A percentile compares a stretch with the other conserved stretches of the same genome.
Conservation (phyloP, 2,113 vertebrate species). For the Phylloscopus trochiloides region DNA sequence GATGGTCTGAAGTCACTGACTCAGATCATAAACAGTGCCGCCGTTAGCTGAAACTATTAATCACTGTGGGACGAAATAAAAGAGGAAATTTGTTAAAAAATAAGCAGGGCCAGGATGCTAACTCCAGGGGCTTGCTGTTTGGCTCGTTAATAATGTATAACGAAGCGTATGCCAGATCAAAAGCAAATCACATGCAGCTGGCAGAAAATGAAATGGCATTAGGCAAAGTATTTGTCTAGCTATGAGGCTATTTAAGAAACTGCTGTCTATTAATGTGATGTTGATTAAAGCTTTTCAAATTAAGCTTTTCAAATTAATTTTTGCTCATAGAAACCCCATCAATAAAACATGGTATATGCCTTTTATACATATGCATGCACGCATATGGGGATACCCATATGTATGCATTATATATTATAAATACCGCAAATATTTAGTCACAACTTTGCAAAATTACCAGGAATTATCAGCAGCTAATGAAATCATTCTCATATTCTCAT, state of each 20-base stretch:
- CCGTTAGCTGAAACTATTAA: slow-evolving; percentile 69
- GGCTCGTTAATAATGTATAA: slow-evolving; percentile 74
- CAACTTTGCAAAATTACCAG: background rate
- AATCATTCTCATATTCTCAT: background rate
- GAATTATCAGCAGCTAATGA: background rate
- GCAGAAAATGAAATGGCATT: slow-evolving; percentile 57
- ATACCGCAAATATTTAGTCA: background rate
- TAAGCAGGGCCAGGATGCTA: slow-evolving; percentile 62
- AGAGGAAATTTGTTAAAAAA: slow-evolving; percentile 74
- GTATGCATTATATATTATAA: background rate
- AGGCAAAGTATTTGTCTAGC: slow-evolving; percentile 59
- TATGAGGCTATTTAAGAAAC: slow-evolving; percentile 56
- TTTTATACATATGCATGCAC: background rate
- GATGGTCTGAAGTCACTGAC: slow-evolving; percentile 58
- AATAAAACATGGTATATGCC: background rate
- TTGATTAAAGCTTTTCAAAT: slow-evolving; percentile 48
- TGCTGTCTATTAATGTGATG: slow-evolving; percentile 43
- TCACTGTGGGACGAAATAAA: slow-evolving; percentile 66
- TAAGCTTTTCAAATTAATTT: slow-evolving; percentile 49
- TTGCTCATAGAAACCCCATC: background rate
- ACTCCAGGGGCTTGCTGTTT: slow-evolving; percentile 61
- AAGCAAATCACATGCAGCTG: slow-evolving; percentile 59
- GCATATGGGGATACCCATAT: background rate
- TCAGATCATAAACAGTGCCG: slow-evolving; percentile 59
- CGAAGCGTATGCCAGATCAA: slow-evolving; percentile 65